Conservation (phyloP, 2,113 vertebrate species). For the Melanerpes formicivorus region DNA sequence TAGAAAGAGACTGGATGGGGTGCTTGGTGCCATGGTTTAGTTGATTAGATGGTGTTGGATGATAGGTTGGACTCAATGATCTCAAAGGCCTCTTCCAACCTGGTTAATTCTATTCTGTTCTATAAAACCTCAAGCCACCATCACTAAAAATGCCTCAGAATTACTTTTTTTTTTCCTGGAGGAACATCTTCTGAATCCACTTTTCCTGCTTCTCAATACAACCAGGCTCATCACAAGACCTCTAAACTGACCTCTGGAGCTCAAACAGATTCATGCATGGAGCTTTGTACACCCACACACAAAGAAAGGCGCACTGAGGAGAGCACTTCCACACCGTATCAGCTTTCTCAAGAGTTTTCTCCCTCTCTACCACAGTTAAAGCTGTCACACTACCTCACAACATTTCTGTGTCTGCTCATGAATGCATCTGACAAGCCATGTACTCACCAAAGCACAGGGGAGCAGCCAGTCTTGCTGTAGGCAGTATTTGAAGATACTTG, state of each 20-base stretch:
- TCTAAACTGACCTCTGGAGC: background rate
- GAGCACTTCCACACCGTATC: background rate
- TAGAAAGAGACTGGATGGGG: too few species aligned
- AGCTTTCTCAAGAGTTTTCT: background rate
- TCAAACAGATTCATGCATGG: background rate
- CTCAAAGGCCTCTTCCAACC: too few species aligned
- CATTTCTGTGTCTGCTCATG: background rate
- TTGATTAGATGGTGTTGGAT: too few species aligned
- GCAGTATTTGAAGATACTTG: background rate
- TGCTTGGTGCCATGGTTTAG: too few species aligned
- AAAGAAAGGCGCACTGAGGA: background rate
- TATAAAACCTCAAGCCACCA: background rate
- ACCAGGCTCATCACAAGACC: background rate
- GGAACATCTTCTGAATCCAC: background rate
- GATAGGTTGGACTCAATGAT: too few species aligned
- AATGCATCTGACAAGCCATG: background rate
- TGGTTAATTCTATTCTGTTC: too few species aligned
- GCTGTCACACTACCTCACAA: background rate
- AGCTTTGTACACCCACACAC: background rate
- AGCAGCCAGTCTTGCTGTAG: background rate
- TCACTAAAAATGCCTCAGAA: background rate
- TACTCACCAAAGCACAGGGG: background rate
- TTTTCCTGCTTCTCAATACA: background rate
- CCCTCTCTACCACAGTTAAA: background rate
- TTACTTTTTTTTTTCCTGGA: background rate